Percentiles rank a stretch among this genome's conserved stretches.
Conservation (phyloP, 2,888 invertebrate genomes). For the Cenopis cana region DNA sequence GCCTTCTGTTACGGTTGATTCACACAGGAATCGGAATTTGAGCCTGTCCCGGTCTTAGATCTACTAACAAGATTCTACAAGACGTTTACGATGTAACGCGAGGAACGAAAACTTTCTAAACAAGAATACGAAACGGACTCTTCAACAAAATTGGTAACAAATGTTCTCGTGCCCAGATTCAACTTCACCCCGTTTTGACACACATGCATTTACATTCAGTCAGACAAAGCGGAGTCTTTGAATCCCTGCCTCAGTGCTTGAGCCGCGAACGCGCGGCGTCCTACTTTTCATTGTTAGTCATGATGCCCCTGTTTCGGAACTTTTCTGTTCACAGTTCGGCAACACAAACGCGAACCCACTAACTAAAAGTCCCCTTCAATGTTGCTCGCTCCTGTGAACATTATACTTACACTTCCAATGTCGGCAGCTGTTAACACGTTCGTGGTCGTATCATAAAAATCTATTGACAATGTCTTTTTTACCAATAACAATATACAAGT, state of each 20-base stretch:
- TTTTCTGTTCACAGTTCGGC: constrained; percentile 43
- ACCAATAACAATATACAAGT: constrained; percentile 16
- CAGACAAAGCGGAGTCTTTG: constrained; percentile 41
- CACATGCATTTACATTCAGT: constrained; percentile 40
- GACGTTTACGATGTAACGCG: constrained; percentile 1
- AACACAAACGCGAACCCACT: constrained; percentile 37
- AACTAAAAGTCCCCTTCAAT: constrained; percentile 36
- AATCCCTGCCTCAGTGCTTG: constrained; percentile 46
- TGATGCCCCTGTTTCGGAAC: constrained; percentile 47
- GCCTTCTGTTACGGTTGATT: constrained; percentile 33
- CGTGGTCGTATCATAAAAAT: constrained; percentile 34
- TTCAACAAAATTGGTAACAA: constrained; percentile 11
- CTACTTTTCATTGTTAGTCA: constrained; percentile 49
- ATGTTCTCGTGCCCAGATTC: constrained; percentile 9
- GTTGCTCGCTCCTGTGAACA: constrained; percentile 27
- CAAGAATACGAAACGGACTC: background rate
- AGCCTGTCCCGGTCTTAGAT: constrained; percentile 3
- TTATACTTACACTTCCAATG: constrained; percentile 19
- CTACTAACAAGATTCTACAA: background rate
- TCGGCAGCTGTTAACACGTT: constrained; percentile 14
- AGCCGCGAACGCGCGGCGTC: constrained; percentile 47
- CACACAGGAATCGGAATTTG: constrained; percentile 16
- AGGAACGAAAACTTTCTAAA: background rate
- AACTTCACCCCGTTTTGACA: constrained; percentile 42
- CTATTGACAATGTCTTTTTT: constrained; percentile 34